Percentiles rank a stretch among this genome's conserved stretches.
Conservation (phyloP, 2,113 vertebrate genomes). For the Sander lucioperca region DNA sequence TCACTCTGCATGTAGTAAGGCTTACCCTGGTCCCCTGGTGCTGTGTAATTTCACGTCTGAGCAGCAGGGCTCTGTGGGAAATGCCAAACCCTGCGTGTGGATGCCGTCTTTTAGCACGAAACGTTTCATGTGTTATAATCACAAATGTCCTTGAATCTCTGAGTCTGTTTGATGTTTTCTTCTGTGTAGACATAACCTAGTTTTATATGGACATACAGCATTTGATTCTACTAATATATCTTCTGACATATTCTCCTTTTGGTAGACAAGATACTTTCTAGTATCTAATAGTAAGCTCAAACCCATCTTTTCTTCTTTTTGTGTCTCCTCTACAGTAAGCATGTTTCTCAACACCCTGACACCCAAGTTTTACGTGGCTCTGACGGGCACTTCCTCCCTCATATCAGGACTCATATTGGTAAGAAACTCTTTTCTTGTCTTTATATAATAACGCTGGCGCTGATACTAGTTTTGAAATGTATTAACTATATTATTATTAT, state of each 20-base stretch:
- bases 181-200: constrained; percentile 29
- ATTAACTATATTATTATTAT: no score
- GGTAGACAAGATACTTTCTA: not conserved
- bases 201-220: not conserved
- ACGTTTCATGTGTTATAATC: constrained; percentile 36
- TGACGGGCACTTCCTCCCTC: constrained; percentile 97
- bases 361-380: constrained; percentile 98
- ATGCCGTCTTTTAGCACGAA: constrained; percentile 16
- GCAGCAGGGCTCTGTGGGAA: constrained; percentile 42
- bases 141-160: constrained; percentile 31
- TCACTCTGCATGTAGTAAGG: not conserved
- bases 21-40: constrained; percentile 15
- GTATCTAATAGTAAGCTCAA: not conserved
- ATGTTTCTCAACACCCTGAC: constrained; percentile 99
- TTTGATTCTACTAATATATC: constrained; percentile 35
- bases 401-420: constrained; percentile 99
- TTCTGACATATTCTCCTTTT: not conserved
- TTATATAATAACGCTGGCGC: not conserved
- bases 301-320: constrained; percentile 51
- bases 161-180: no score
- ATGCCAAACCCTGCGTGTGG: constrained; percentile 26
- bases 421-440: constrained; percentile 70
- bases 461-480: not conserved
- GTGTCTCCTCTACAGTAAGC: constrained; percentile 89
- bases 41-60: constrained; percentile 33